Conservation (phyloP, 2,113 vertebrate genomes). For the Apodemus speciosus region DNA sequence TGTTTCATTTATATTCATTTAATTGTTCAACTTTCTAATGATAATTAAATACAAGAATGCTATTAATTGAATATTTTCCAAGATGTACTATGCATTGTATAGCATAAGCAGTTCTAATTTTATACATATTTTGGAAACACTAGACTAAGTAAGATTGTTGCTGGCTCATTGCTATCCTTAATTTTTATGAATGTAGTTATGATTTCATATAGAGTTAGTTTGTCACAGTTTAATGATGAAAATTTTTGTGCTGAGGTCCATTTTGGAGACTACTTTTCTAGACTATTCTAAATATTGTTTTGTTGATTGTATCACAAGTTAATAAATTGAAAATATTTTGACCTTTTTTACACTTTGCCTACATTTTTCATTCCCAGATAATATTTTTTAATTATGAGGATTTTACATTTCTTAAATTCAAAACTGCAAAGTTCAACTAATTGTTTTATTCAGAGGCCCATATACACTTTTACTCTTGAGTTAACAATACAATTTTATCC, state of each 20-base stretch:
- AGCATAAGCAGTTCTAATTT: neutral
- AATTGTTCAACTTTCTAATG: neutral
- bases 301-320: neutral
- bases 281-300: neutral
- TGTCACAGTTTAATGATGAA: constrained; percentile 1
- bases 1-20: constrained; percentile 23
- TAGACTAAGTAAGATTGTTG: neutral
- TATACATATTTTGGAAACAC: constrained; percentile 36
- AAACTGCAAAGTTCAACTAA: neutral
- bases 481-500: neutral
- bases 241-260: neutral
- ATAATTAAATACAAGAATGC: constrained; percentile 5
- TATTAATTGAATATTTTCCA: neutral
- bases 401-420: constrained; percentile 43
- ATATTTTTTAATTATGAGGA: constrained; percentile 10
- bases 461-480: neutral
- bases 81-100: neutral
- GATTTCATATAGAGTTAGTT: neutral
- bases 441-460: neutral
- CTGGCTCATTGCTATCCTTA: neutral
- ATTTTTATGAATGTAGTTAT: neutral
- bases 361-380: constrained; percentile 6
- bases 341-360: constrained; percentile 35
- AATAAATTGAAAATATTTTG: neutral
- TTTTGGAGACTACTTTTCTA: neutral